phyloP scores from a whole-genome alignment of 2,888 invertebrate genomes.

The Coleophora deauratella region DNA sequence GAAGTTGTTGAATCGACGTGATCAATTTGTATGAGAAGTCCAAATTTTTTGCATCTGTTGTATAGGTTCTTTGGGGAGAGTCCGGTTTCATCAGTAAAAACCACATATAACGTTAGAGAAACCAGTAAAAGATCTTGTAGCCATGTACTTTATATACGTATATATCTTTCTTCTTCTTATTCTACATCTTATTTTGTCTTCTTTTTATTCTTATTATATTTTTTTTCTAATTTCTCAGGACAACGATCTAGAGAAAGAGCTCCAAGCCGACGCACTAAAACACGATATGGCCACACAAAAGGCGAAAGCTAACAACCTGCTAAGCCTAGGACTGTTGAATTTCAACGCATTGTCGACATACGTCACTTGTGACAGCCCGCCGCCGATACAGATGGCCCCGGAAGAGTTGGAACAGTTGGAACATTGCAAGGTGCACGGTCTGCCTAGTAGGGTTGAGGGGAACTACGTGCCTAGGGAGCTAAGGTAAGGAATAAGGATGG shows the following conservation, averaged over 20 bases:
- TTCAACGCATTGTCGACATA: slow-evolving; percentile 75
- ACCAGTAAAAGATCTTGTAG: too few relatives aligned
- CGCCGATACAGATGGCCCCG: slow-evolving; percentile 84
- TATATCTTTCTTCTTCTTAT: too few relatives aligned
- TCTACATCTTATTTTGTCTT: too few relatives aligned
- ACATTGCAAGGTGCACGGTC: slow-evolving; percentile 79
- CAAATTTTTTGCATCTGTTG: too few relatives aligned
- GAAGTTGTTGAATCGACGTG: too few relatives aligned
- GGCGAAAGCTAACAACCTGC: slow-evolving; percentile 49
- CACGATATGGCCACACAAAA: slow-evolving; percentile 40
- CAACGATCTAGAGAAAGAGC: slow-evolving; percentile 60
- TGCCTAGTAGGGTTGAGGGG: slow-evolving; percentile 79
- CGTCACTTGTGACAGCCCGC: slow-evolving; percentile 86
- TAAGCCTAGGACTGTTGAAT: slow-evolving; percentile 53
- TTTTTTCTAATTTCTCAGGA: slow-evolving; percentile 30
- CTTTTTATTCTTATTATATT: not conserved
- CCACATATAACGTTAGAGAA: too few relatives aligned
- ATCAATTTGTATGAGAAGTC: too few relatives aligned
- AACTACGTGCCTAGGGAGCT: slow-evolving; percentile 81
- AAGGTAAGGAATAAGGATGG: slow-evolving; percentile 32
- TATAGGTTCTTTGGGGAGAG: too few relatives aligned
- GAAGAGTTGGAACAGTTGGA: slow-evolving; percentile 85
- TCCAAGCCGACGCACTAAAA: slow-evolving; percentile 54
- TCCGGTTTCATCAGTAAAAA: too few relatives aligned
- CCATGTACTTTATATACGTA: too few relatives aligned